Conservation (phyloP, 2,797 vertebrate species). For the Potorous gilbertii region DNA sequence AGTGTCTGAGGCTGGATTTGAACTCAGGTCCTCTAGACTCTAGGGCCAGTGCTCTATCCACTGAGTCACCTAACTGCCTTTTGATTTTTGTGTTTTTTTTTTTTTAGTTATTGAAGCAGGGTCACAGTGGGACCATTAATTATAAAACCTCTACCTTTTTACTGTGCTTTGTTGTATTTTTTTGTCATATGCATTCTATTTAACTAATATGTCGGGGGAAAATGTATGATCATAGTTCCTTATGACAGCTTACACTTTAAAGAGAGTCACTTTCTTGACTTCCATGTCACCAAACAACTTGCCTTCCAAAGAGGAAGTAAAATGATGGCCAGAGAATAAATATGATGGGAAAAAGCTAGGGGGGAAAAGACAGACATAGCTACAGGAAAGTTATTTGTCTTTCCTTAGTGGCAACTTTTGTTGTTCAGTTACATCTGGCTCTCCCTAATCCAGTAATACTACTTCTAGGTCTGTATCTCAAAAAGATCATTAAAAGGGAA, state of each 20-base stretch:
- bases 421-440: no score
- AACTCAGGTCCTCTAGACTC: no score
- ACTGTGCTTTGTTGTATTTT: background rate
- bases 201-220: background rate
- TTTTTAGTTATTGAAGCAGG: background rate
- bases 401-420: background rate
- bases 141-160: background rate
- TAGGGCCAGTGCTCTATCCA: no score
- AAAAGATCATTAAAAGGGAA: no score
- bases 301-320: background rate
- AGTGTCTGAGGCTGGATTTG: no score
- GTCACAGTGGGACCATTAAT: background rate
- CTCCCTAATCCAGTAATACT: no score
- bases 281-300: background rate
- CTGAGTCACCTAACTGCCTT: no score
- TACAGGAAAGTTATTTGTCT: accelerated
- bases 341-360: background rate
- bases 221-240: no score
- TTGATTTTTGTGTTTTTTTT: background rate
- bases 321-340: background rate
- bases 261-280: background rate
- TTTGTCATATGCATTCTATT: background rate
- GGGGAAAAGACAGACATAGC: background rate
- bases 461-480: no score
- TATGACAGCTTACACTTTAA: background rate